phyloP scores from a whole-genome alignment of 2,888 invertebrate genomes.

The Lagria hirta region DNA sequence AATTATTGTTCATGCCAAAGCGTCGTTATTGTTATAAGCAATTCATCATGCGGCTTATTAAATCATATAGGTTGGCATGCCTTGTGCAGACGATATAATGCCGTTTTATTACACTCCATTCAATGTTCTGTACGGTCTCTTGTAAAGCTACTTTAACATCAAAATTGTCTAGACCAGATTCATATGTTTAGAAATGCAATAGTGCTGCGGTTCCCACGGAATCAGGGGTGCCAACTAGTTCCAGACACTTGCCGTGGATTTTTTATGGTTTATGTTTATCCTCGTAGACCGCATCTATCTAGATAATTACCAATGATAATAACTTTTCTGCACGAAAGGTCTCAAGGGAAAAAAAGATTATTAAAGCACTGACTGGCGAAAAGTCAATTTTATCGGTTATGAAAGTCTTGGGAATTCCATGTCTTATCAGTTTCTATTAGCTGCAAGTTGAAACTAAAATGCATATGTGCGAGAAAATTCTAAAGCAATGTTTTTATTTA shows the following conservation, averaged over 20 bases:
- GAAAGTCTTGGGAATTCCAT: too few species aligned
- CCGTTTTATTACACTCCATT: constrained; percentile 28
- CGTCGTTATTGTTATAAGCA: constrained; percentile 33
- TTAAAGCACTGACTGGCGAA: too few species aligned
- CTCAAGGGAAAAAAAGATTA: too few species aligned
- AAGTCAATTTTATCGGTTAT: too few species aligned
- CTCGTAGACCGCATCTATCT: constrained; percentile 19
- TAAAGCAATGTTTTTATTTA: too few species aligned
- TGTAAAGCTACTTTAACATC: constrained; percentile 18
- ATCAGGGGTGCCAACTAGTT: constrained; percentile 42
- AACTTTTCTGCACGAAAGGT: constrained; percentile 18
- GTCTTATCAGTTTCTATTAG: too few species aligned
- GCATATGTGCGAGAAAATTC: too few species aligned
- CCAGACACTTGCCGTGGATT: constrained; percentile 42
- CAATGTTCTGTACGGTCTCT: constrained; percentile 16
- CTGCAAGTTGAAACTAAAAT: too few species aligned
- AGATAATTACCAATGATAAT: constrained; percentile 21
- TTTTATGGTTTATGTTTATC: constrained; percentile 24
- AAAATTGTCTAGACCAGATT: constrained; percentile 26
- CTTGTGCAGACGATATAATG: constrained; percentile 29
- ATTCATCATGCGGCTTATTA: constrained; percentile 38
- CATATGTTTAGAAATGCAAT: constrained; percentile 35
- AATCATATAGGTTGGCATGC: constrained; percentile 39
- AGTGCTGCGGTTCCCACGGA: constrained; percentile 39
- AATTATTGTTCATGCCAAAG: constrained; percentile 35